Base-by-base conservation (phyloP, 1,140 invertebrate species). In the Leptoteleia sp. region DNA sequence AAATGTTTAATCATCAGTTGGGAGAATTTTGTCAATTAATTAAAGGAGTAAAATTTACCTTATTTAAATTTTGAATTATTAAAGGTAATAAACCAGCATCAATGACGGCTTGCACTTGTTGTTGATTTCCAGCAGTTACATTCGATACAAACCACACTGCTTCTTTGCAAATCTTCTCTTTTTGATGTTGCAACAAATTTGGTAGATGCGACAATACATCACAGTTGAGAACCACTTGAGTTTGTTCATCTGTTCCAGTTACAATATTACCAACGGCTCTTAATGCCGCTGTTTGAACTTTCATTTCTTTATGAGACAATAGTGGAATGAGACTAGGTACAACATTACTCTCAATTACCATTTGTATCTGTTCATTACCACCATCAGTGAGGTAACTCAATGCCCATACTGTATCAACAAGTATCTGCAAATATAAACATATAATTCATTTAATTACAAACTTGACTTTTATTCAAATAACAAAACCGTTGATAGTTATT, bases 131-230 rank as follows among this genome's bases (percentile, higher is more conserved):
- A 19, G 98, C 98, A 72, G 98, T 99, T 27, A 99, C 97, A 89
- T 99, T 99, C 0, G 97, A 99, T 31, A 99, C 91, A 89, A 99
- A 99, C 98, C 98, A 99, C 4, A 99, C 97, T 11, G 98, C 98
- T 91, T 99, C 98, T 89, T 95, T 95, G 84, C 94, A 94, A 80
- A 95, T 94, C 84, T 94, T 95, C 71, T 96, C 95, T 85, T 96
- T 97, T 43, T 93, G 92, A 91, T 99, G 98, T 40, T 94, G 94
- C 13, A 99, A 90, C 42, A 99, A 91, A 57, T 94, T 93, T 11
- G 95, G 95, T 88, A 98, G 98, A 89, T 99, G 96, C 48, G 94
- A 94, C 6, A 99, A 91, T 11, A 97, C 98, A 81, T 96, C 96
- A 35, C 87, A 89, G 54, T 89, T 89, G 22, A 90, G 71, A 16